phyloP scores from a whole-genome alignment of 2,113 vertebrate genomes.

The Nibea albiflora region DNA sequence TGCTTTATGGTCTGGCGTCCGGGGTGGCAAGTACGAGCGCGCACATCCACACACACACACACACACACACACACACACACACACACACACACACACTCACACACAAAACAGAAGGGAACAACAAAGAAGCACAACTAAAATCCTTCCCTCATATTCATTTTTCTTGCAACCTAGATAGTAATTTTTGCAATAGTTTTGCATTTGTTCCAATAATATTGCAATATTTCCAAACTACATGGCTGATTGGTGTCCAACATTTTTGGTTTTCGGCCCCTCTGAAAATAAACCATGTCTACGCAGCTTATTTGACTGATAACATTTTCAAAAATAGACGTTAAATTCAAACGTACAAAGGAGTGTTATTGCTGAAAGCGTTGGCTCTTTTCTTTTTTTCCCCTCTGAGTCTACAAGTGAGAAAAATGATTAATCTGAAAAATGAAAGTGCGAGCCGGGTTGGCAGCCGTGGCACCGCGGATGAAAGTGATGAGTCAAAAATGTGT shows the following conservation, averaged over 20 bases:
- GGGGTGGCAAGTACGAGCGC: slow-evolving; percentile 92
- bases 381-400: not conserved
- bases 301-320: too few species aligned
- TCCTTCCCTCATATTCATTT: too few species aligned
- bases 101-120: not conserved
- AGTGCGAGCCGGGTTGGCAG: not conserved
- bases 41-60: slow-evolving; percentile 16
- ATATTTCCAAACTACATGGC: too few species aligned
- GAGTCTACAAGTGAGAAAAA: not conserved
- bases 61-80: too few species aligned
- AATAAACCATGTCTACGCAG: too few species aligned
- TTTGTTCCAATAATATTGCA: too few species aligned
- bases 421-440: slow-evolving; percentile 19
- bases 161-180: too few species aligned
- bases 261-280: not conserved
- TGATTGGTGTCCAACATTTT: not conserved
- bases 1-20: slow-evolving; percentile 95
- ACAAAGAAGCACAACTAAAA: not conserved
- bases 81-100: too few species aligned
- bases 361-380: not conserved
- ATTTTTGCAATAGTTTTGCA: too few species aligned
- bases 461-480: not conserved
- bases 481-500: slow-evolving; percentile 47
- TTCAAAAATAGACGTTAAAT: not conserved
- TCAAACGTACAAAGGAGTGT: not conserved